Evolutionary conservation across 2,797 vertebrate genomes (phyloP).

Genomic region (Myotis daubentonii): DNA sequence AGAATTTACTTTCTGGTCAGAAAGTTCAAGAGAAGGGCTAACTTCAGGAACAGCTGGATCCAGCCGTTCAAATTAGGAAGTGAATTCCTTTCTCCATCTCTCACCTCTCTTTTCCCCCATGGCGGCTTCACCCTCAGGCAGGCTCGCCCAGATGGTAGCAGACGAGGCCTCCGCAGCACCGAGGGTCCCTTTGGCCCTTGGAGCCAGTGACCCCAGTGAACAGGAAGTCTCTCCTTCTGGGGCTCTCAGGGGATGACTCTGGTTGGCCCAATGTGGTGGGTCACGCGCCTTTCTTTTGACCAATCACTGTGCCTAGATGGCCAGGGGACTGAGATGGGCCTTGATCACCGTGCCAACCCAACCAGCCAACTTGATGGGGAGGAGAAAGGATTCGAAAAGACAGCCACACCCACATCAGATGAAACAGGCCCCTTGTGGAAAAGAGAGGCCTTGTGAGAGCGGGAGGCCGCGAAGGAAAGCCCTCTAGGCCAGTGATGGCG

Average conservation of each 20-base stretch:
- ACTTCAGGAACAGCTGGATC: neutral
- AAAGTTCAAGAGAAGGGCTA: neutral
- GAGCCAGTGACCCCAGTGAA: neutral
- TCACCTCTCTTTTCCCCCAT: neutral
- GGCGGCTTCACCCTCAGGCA: neutral
- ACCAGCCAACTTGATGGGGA: neutral
- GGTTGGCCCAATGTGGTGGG: rapidly evolving
- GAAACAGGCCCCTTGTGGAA: neutral
- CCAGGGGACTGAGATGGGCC: neutral
- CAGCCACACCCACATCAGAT: neutral
- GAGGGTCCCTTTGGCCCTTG: neutral
- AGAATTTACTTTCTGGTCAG: neutral
- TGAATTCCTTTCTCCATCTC: neutral
- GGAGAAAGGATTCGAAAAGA: neutral
- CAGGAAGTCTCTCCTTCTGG: neutral
- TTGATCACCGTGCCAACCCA: rapidly evolving
- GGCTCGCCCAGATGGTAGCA: neutral
- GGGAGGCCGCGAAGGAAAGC: neutral
- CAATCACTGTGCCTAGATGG: neutral
- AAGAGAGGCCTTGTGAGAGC: neutral
- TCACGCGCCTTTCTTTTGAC: neutral
- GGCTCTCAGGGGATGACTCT: neutral
- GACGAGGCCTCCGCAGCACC: neutral
- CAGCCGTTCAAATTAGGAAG: neutral
- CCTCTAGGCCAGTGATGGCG: neutral